Evolutionary conservation across 2,797 vertebrate species (phyloP), one percentile per base, ranked within the genome.

Genomic region (Platalea minor): DNA sequence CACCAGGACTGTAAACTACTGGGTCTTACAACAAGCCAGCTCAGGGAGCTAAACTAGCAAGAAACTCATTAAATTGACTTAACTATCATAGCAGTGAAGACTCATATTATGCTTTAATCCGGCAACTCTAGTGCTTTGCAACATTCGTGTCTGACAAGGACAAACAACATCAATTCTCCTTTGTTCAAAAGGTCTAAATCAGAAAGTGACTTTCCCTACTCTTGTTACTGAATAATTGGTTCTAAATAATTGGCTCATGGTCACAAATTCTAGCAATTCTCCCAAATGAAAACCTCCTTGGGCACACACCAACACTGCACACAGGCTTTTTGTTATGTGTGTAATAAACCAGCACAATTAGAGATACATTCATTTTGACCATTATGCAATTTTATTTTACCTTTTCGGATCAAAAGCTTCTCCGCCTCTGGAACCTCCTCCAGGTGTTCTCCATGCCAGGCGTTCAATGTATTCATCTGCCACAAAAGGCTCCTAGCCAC

Each of bases 401-500:
- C 99, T 99, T 99, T 99, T 99, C 0, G 99, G 99, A 98, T 99
- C 99, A 97, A 99, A 99, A 64, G 98, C 98, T 98, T 99, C 99
- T 93, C 99, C 99, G 97, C 99, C 99, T 98, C 99, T 99, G 88
- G 99, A 99, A 80, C 99, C 99, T 97, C 99, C 99, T 96, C 99
- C 99, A 21, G 99, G 99, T 85, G 99, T 99, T 98, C 99, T 99
- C 99, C 99, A 99, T 35, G 99, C 99, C 97, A 99, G 98, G 89
- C 99, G 98, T 93, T 99, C 99, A 89, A 99, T 99, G 96, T 99
- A 99, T 97, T 99, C 99, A 98, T 99, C 99, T 78, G 99, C 99
- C 98, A 99, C 99, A 98, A 99, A 99, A 63, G 99, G 99, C 97
- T 99, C 99, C 99, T 99, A 95, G 81, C 73, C 94, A 96, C 59